phyloP scores from a whole-genome alignment of 2,888 invertebrate genomes.

The Tolmerus cingulatus region DNA sequence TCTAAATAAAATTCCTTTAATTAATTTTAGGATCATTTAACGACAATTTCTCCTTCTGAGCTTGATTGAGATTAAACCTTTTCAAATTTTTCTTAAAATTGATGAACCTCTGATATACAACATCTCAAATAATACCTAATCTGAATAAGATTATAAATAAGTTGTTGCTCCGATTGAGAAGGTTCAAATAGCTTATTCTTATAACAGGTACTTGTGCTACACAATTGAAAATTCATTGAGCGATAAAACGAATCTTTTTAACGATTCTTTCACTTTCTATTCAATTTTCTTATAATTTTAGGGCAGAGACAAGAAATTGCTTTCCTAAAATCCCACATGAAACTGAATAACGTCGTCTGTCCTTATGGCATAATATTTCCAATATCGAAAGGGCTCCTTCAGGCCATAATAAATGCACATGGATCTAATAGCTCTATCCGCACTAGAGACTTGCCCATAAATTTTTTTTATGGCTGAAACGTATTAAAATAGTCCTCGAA shows the following conservation, averaged over 20 bases:
- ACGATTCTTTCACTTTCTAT: background rate
- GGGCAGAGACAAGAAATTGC: background rate
- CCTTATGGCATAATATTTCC: background rate
- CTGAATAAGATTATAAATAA: no score
- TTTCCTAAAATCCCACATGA: background rate
- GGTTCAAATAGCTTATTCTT: no score
- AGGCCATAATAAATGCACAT: slow-evolving; percentile 1
- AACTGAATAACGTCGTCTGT: background rate
- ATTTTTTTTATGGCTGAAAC: slow-evolving; percentile 1
- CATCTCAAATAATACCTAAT: no score
- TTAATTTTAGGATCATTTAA: no score
- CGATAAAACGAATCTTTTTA: background rate
- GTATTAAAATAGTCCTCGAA: slow-evolving; percentile 19
- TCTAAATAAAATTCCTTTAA: no score
- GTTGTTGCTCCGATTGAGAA: no score
- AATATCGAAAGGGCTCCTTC: background rate
- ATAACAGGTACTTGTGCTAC: background rate
- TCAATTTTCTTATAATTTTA: background rate
- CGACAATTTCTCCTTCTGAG: no score
- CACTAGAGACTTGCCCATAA: background rate
- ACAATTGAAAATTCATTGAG: background rate
- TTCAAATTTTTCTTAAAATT: no score
- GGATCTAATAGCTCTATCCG: background rate
- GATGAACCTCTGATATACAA: no score
- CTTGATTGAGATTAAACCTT: no score